Evolutionary conservation across 2,888 invertebrate genomes (phyloP).

Genomic region (Clistopyga incitator): DNA sequence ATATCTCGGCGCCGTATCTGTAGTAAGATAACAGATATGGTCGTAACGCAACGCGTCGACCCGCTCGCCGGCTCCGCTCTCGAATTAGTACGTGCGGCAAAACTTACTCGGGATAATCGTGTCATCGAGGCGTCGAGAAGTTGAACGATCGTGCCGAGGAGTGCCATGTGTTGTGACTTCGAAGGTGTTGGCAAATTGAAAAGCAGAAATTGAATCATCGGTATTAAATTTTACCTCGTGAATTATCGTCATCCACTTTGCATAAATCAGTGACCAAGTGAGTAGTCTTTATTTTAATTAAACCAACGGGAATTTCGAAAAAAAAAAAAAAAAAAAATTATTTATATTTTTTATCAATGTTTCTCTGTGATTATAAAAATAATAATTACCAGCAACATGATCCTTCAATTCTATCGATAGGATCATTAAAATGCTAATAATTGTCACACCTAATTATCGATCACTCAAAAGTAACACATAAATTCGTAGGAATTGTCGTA

Average conservation of each 20-base stretch:
- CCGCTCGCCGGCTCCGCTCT: conserved; percentile 38
- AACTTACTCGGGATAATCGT: conserved; percentile 62
- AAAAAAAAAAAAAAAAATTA: too few relatives aligned
- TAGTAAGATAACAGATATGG: conserved; percentile 63
- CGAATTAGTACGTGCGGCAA: conserved; percentile 59
- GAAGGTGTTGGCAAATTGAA: conserved; percentile 13
- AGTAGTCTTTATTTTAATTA: neutral
- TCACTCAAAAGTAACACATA: conserved; percentile 44
- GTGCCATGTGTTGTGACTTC: conserved; percentile 49
- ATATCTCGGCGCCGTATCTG: conserved; percentile 66
- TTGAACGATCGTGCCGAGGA: conserved; percentile 14
- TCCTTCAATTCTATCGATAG: neutral
- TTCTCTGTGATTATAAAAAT: neutral
- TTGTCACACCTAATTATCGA: conserved; percentile 41
- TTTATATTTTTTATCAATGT: neutral
- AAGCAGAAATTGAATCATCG: neutral
- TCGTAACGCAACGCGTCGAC: conserved; percentile 51
- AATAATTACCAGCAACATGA: neutral
- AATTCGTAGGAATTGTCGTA: conserved; percentile 54
- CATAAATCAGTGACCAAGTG: conserved; percentile 1
- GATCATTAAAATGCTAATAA: neutral
- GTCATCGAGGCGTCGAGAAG: conserved; percentile 42
- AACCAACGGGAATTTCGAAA: neutral
- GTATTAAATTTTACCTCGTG: neutral
- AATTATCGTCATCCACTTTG: conserved; percentile 11